Percentiles rank a stretch among this genome's conserved stretches.
These are phyloP conservation scores for Chloroceryle amazona DNA, from an alignment of 2,797 vertebrate genomes.

Conservation along the genomic window DNA sequence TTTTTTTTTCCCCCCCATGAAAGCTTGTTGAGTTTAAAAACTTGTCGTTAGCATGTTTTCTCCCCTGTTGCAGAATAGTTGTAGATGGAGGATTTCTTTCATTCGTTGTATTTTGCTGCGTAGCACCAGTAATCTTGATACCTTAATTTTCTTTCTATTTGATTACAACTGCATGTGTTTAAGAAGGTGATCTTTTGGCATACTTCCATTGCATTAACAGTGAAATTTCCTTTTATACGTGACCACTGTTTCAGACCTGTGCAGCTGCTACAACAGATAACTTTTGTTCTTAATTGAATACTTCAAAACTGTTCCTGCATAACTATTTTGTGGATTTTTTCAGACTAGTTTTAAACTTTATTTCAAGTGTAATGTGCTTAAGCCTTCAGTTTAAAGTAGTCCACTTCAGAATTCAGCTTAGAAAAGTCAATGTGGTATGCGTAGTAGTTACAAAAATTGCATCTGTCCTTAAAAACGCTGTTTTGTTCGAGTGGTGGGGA, in stretches of 20 bases:
- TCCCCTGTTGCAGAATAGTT: conserved; percentile 82
- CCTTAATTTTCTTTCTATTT: conserved; percentile 81
- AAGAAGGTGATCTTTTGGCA: conserved; percentile 82
- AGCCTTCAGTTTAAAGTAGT: conserved; percentile 77
- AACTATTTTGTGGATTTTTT: conserved; percentile 81
- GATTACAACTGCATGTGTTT: conserved; percentile 83
- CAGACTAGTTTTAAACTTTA: conserved; percentile 66
- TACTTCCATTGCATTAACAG: conserved; percentile 86
- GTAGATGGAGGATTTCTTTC: conserved; percentile 81
- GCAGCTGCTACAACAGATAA: conserved; percentile 84
- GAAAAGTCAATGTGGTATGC: conserved; percentile 78
- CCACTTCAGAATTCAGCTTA: conserved; percentile 78
- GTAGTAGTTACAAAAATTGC: conserved; percentile 71
- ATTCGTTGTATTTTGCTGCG: conserved; percentile 81
- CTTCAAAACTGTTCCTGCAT: conserved; percentile 80
- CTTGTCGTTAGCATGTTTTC: conserved; percentile 81
- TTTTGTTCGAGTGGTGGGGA: conserved; percentile 74
- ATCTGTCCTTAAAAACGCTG: conserved; percentile 80
- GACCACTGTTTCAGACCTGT: conserved; percentile 85
- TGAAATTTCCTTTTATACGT: conserved; percentile 84
- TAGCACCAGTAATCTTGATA: conserved; percentile 81
- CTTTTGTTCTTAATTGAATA: conserved; percentile 79
- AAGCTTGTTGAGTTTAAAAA: conserved; percentile 75
- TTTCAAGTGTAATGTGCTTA: conserved; percentile 73
- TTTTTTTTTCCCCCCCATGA: neutral